phyloP scores from a whole-genome alignment of 2,888 invertebrate genomes.

The Drosophila prostipennis region DNA sequence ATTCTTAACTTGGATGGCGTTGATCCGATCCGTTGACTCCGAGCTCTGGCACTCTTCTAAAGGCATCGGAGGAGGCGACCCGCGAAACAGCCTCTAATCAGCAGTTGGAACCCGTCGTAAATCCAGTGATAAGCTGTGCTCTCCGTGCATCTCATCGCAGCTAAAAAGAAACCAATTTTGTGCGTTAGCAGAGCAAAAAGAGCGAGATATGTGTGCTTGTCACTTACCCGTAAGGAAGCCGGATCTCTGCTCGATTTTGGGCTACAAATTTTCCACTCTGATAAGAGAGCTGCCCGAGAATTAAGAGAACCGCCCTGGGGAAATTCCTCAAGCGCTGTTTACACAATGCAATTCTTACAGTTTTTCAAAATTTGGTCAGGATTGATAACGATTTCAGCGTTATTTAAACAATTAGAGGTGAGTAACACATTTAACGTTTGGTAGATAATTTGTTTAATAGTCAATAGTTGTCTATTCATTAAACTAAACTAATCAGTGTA shows the following conservation, averaged over 20 bases:
- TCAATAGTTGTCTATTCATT: background rate
- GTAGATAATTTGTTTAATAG: background rate
- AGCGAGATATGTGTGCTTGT: slow-evolving; percentile 49
- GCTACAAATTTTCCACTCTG: slow-evolving; percentile 39
- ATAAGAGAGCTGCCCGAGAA: slow-evolving; percentile 20
- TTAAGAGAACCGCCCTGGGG: slow-evolving; percentile 16
- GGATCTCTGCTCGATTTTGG: slow-evolving; percentile 11
- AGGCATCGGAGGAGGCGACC: slow-evolving; percentile 45
- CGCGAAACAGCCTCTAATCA: slow-evolving; percentile 57
- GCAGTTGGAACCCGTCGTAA: slow-evolving; percentile 39
- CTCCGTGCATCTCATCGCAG: slow-evolving; percentile 28
- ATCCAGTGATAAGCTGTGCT: slow-evolving; percentile 42
- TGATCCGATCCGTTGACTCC: slow-evolving; percentile 70
- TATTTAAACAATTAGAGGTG: background rate
- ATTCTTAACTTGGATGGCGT: slow-evolving; percentile 32
- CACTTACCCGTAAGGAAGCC: slow-evolving; percentile 31
- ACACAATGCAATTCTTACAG: slow-evolving; percentile 4
- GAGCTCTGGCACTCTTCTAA: slow-evolving; percentile 77
- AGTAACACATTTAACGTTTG: background rate
- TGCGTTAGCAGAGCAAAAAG: slow-evolving; percentile 37
- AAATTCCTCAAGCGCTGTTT: slow-evolving; percentile 15
- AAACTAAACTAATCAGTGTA: background rate
- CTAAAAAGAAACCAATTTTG: slow-evolving; percentile 22
- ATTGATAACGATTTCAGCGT: background rate
- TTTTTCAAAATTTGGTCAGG: background rate